Evolutionary conservation across 2,113 vertebrate genomes (phyloP).

Genomic region (Ondatra zibethicus): DNA sequence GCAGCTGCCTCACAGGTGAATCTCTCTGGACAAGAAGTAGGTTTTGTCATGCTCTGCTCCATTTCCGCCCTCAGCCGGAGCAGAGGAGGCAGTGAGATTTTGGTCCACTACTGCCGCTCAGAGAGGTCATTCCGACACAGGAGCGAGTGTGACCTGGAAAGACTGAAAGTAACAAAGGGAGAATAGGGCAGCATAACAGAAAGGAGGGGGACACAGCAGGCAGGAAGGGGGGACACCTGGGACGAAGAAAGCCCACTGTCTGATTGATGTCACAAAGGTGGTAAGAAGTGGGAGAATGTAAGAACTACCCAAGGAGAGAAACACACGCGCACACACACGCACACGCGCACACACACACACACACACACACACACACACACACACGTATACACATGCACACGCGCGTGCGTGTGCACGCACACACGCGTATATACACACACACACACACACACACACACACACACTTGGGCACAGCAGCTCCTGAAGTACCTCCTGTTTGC

Average conservation of each 20-base stretch:
- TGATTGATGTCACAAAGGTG: background rate
- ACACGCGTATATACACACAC: background rate
- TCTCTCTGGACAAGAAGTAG: background rate
- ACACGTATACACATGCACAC: background rate
- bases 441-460: background rate
- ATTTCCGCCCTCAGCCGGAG: background rate
- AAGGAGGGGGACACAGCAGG: background rate
- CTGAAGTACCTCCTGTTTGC: fast-evolving
- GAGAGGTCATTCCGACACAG: background rate
- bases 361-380: background rate
- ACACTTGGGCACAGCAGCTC: background rate
- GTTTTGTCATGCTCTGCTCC: background rate
- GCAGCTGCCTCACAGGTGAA: background rate
- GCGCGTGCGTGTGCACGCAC: no score
- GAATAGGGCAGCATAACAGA: no score
- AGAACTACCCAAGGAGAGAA: background rate
- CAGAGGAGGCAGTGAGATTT: background rate
- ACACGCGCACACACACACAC: background rate
- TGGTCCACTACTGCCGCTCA: background rate
- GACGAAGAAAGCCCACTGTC: background rate
- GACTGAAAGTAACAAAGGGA: no score
- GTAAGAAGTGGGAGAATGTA: background rate
- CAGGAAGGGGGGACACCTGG: background rate
- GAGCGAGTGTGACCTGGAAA: fast-evolving
- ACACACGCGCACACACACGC: fast-evolving